Percentiles rank a stretch among this genome's conserved stretches.
Evolutionary conservation across 2,888 invertebrate genomes (phyloP).

Genomic region (Phrixothrix hirtus): DNA sequence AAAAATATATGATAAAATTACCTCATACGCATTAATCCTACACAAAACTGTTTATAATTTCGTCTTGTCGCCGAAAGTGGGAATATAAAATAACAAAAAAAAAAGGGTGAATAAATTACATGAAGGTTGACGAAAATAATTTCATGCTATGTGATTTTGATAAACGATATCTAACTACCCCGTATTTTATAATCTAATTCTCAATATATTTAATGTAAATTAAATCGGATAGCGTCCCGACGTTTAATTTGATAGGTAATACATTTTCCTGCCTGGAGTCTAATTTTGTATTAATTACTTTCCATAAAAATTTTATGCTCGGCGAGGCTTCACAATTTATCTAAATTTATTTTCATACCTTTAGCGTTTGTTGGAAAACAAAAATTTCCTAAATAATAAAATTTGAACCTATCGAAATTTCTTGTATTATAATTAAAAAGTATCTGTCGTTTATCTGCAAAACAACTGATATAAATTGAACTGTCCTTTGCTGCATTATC

Average conservation of each 20-base stretch:
- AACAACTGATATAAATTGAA: no score
- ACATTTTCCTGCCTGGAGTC: slow-evolving; percentile 25
- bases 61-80: background rate
- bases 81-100: background rate
- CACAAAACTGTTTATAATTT: background rate
- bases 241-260: slow-evolving; percentile 40
- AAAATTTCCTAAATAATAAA: no score
- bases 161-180: slow-evolving; percentile 29
- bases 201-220: slow-evolving; percentile 42
- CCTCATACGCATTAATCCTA: no score
- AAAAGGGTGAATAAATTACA: slow-evolving; percentile 16
- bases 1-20: no score
- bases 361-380: background rate
- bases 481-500: no score
- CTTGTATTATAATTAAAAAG: no score
- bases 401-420: no score
- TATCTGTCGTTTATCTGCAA: no score
- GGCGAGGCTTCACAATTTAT: background rate
- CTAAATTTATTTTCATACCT: background rate
- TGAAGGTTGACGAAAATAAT: slow-evolving; percentile 32
- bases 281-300: slow-evolving; percentile 31
- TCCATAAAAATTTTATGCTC: slow-evolving; percentile 16
- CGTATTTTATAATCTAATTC: slow-evolving; percentile 39
- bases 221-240: slow-evolving; percentile 37
- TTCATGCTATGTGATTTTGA: slow-evolving; percentile 36